These are phyloP conservation scores for Panzeria rudis DNA, from an alignment of 2,888 invertebrate species.

Conservation along the genomic window DNA sequence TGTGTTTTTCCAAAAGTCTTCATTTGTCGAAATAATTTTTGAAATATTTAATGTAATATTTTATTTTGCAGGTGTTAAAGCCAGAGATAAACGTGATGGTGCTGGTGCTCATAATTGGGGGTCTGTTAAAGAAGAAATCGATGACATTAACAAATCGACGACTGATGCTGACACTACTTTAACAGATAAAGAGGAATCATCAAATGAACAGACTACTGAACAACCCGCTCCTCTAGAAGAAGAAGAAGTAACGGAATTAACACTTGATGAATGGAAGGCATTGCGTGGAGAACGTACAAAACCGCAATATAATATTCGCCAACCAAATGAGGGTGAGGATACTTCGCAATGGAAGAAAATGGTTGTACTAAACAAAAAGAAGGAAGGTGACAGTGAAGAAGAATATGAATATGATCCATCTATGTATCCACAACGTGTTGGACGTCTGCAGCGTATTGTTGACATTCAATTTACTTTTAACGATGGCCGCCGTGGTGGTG, in stretches of 20 bases:
- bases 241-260: conserved; percentile 93
- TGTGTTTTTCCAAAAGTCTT: no score
- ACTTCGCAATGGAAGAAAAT: conserved; percentile 96
- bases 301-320: conserved; percentile 95
- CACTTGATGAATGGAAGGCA: conserved; percentile 97
- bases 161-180: conserved; percentile 75
- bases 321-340: conserved; percentile 97
- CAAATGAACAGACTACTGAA: conserved; percentile 83
- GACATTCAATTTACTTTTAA: conserved; percentile 95
- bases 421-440: conserved; percentile 93
- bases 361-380: conserved; percentile 89
- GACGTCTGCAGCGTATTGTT: conserved; percentile 92
- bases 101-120: conserved; percentile 98
- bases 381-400: conserved; percentile 86
- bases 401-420: conserved; percentile 89
- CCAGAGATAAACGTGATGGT: conserved; percentile 97
- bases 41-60: no score
- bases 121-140: conserved; percentile 94
- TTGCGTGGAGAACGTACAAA: conserved; percentile 90
- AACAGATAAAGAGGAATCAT: conserved; percentile 81
- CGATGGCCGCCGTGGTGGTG: conserved; percentile 90
- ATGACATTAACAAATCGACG: conserved; percentile 83
- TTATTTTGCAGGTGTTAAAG: conserved; percentile 86
- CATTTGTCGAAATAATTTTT: no score
- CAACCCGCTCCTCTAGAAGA: conserved; percentile 85